Evolutionary conservation across 1,140 invertebrate genomes (phyloP).

Genomic region (Drosophila elegans): DNA sequence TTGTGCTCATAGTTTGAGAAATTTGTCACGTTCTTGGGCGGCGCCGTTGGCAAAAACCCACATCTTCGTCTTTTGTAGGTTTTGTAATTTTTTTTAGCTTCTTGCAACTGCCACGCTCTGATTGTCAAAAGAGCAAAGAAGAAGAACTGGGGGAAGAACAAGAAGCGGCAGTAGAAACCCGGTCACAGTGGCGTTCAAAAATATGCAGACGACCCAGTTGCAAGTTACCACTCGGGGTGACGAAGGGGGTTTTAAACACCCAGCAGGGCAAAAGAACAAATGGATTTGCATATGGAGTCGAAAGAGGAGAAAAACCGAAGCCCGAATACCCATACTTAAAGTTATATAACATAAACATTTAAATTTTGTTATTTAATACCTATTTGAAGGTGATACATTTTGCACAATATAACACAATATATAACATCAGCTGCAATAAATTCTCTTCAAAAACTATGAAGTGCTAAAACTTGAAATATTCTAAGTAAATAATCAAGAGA

Average conservation of each 20-base stretch:
- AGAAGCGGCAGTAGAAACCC: conserved; percentile 25
- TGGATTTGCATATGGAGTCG: conserved; percentile 18
- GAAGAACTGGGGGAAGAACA: conserved; percentile 14
- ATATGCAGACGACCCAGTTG: conserved; percentile 44
- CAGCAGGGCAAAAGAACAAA: conserved; percentile 24
- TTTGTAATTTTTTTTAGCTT: neutral
- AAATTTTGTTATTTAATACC: no score
- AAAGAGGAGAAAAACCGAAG: neutral
- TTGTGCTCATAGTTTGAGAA: conserved; percentile 51
- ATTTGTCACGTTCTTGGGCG: conserved; percentile 75
- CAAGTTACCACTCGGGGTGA: conserved; percentile 14
- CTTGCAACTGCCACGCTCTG: conserved; percentile 50
- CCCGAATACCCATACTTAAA: neutral
- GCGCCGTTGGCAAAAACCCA: conserved; percentile 41
- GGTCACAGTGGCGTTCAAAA: conserved; percentile 31
- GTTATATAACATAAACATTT: neutral
- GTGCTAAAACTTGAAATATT: no score
- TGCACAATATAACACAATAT: no score
- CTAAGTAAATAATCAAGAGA: no score
- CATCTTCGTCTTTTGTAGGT: conserved; percentile 16
- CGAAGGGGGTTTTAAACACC: conserved; percentile 5
- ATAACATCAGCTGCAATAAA: no score
- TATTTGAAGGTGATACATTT: no score
- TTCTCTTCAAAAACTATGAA: no score
- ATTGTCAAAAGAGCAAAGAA: conserved; percentile 45